Conservation (phyloP, 2,113 vertebrate genomes). For the Eidolon helvum region DNA sequence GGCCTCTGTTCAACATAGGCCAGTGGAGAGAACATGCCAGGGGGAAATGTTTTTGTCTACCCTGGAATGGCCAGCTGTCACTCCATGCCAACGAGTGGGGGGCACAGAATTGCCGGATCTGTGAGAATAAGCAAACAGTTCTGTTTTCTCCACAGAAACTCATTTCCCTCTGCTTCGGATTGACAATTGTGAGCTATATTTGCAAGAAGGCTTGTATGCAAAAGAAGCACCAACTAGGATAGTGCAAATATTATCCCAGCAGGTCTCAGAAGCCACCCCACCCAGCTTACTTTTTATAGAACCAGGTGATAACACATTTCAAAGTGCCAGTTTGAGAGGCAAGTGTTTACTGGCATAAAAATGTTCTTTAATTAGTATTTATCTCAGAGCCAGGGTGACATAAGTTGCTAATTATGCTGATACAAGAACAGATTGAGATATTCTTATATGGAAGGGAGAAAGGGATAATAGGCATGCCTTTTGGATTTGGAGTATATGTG, state of each 20-base stretch:
- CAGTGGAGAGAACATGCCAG: constrained; percentile 35
- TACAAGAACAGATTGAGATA: constrained; percentile 10
- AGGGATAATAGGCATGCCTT: not conserved
- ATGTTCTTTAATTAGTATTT: constrained; percentile 58
- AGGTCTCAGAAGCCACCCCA: not conserved
- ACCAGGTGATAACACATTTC: constrained; percentile 61
- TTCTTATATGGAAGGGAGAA: not conserved
- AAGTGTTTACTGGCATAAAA: constrained; percentile 28
- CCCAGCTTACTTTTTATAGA: constrained; percentile 26
- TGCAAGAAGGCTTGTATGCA: constrained; percentile 15
- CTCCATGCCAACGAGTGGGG: not conserved
- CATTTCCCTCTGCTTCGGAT: constrained; percentile 24
- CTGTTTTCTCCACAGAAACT: constrained; percentile 39
- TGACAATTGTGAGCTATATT: constrained; percentile 41
- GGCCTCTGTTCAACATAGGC: constrained; percentile 14
- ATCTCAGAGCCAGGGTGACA: constrained; percentile 33
- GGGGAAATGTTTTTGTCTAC: constrained; percentile 62
- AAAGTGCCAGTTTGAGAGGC: not conserved
- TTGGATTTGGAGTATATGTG: not conserved
- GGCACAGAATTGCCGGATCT: not conserved
- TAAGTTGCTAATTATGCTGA: constrained; percentile 41
- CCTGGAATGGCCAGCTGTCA: constrained; percentile 43
- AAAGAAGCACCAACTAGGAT: not conserved
- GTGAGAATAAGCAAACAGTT: constrained; percentile 45
- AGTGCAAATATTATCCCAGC: constrained; percentile 40